Conservation (phyloP, 2,797 vertebrate species). For the Labeo calbasu region DNA sequence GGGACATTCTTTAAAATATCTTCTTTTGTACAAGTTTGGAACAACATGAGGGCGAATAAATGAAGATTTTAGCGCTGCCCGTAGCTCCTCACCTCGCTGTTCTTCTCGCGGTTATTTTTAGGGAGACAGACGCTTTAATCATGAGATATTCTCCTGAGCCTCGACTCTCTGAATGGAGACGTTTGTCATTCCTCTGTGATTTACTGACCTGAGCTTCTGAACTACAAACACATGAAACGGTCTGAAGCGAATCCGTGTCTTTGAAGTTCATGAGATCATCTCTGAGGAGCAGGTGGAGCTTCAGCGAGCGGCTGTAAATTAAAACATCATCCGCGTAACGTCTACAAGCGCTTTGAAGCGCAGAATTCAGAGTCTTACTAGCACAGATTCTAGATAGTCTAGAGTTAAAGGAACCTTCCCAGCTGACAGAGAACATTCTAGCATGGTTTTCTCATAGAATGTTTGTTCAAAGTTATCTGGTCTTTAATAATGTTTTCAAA, state of each 20-base stretch:
- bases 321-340: background rate
- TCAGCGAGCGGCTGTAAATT: background rate
- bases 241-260: background rate
- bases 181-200: constrained; percentile 39
- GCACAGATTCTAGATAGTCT: background rate
- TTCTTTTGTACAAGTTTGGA: background rate
- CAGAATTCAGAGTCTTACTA: background rate
- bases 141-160: constrained; percentile 54
- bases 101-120: constrained; percentile 49
- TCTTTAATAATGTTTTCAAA: background rate
- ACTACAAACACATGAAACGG: constrained; percentile 3
- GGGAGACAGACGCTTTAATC: constrained; percentile 54
- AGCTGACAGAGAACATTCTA: no score
- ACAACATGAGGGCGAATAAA: background rate
- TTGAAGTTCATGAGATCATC: constrained; percentile 30
- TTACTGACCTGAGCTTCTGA: constrained; percentile 9
- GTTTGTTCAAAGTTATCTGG: background rate
- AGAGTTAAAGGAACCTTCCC: background rate
- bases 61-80: background rate
- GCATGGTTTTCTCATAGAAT: no score
- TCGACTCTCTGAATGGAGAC: constrained; percentile 51
- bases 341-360: background rate
- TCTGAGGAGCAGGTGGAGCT: background rate
- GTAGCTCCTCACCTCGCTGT: constrained; percentile 39
- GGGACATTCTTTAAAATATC: background rate